Base-by-base conservation (phyloP, 2,888 invertebrate genomes). In the Drosophila longiperda region DNA sequence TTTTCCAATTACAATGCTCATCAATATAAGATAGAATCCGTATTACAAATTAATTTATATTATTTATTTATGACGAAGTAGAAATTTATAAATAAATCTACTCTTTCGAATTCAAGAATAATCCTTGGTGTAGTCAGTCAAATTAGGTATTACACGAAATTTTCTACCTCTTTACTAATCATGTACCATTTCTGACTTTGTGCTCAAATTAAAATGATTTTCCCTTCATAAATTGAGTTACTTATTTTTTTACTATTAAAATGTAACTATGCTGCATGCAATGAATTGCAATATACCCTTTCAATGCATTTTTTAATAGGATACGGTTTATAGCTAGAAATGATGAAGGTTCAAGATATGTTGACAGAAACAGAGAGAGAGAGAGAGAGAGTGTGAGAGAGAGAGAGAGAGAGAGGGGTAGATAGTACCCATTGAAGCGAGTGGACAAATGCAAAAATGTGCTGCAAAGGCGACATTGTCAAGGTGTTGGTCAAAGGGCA, bases 401-500 rank as follows among this genome's bases (percentile, higher is more conserved):
- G 20, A 26, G 6, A 11, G 26, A 26, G 34, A 34, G 20, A 8
- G 15, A 9, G 9, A 12, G 17, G 1, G 26, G 9, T 26, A 26
- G 12, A 38, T 59, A 70, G 78, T 75, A 78, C 70, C 52, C 75
- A 78, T 60, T 68, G 70, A 55, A 68, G 64, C 71, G 66, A 69
- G 66, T 66, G 57, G 50, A 55, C 60, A 69, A 52, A 53, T 48
- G 57, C 45, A 64, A 8, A 38, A 52, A 36, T 58, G 38, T 33
- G 49, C 20, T 26, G 6, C 7, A 58, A 26, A 42, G 32, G 66
- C 75, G 75, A 70, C 80, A 64, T 70, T 53, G 80, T 34, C 67
- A 50, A 80, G 78, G 80, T 78, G 73, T 81, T 38, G 55, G 36
- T 34, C 53, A 34, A 75, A 36, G 60, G 82, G 82, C 75, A 78